Evolutionary conservation across 2,797 vertebrate genomes (phyloP).

Genomic region (Sparus aurata): DNA sequence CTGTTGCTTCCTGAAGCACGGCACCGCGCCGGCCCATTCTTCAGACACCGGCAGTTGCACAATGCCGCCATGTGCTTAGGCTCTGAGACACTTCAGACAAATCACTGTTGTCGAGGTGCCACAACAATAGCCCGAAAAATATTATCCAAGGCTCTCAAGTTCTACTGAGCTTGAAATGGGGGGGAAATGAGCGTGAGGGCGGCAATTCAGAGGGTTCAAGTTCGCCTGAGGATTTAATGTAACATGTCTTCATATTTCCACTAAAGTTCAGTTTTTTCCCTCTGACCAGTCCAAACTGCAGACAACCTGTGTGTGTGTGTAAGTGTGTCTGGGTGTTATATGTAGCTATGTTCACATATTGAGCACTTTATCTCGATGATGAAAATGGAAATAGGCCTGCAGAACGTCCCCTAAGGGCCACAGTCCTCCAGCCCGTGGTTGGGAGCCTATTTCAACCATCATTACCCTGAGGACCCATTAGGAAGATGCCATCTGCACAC

Average conservation of each 20-base stretch:
- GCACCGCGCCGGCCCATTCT: slow-evolving; percentile 36
- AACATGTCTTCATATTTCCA: slow-evolving; percentile 26
- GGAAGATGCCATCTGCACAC: slow-evolving; percentile 80
- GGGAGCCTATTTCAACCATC: slow-evolving; percentile 87
- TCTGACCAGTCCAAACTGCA: slow-evolving; percentile 22
- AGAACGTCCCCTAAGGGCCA: slow-evolving; percentile 72
- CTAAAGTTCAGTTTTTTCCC: neutral
- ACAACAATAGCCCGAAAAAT: slow-evolving; percentile 47
- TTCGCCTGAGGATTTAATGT: slow-evolving; percentile 39
- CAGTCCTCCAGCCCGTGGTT: slow-evolving; percentile 73
- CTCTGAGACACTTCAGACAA: slow-evolving; percentile 60
- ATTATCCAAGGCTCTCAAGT: slow-evolving; percentile 48
- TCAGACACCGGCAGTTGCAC: slow-evolving; percentile 30
- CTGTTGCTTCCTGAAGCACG: slow-evolving; percentile 70
- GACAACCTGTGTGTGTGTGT: slow-evolving; percentile 9
- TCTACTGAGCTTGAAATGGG: slow-evolving; percentile 56
- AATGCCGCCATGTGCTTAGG: slow-evolving; percentile 6
- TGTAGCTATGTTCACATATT: slow-evolving; percentile 35
- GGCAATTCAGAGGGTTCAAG: slow-evolving; percentile 44
- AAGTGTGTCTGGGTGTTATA: neutral
- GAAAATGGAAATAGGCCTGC: slow-evolving; percentile 66
- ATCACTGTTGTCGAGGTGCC: slow-evolving; percentile 47
- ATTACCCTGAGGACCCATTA: slow-evolving; percentile 88
- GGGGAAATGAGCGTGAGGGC: slow-evolving; percentile 11
- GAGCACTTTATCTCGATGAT: slow-evolving; percentile 71